Evolutionary conservation across 2,888 invertebrate genomes (phyloP), one percentile per base, ranked within the genome.

Genomic region (Pegoplata infirma): DNA sequence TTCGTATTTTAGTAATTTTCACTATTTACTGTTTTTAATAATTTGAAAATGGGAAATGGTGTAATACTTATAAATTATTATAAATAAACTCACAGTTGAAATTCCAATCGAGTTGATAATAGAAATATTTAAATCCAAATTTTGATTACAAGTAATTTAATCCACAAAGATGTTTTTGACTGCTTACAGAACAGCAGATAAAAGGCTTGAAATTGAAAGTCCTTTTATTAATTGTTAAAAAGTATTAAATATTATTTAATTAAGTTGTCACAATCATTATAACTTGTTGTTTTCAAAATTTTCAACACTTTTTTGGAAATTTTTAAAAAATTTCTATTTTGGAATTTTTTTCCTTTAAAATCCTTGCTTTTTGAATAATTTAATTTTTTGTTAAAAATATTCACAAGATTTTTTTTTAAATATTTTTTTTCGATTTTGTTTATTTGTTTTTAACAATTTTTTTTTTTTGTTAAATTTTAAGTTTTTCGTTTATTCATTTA

Each of bases 401-500:
- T 32, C 32, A 32, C 2, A 32, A 32, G 8, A 10, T 32, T 10
- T 32, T 32, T 32, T 53, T 53, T 25, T 25, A 0, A 25, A 6
- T 25, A n/a, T 51, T 10, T 47, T 3, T 49, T 49, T 17, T 19
- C 23, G 4, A 21, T 51, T 51, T 25, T 49, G 12, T 49, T 21
- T 55, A 28, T 28, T 12, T 14, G 21, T 23, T 58, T 12, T 36
- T 21, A 17, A 21, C 23, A 49, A 49, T 23, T 58, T 58, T 56
- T 17, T 14, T 14, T 58, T 14, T 58, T 40, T 21, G n/a, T n/a
- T n/a, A n/a, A 14, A 8, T 44, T 44, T 32, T 12, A 4, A 16
- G 56, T 36, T 40, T 36, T 58, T 58, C 8, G 12, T 36, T 10
- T 12, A 46, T 46, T 46, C 40, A n/a, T 12, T 67, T 44, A 46